A percentile compares a stretch with the other conserved stretches of the same genome.
Evolutionary conservation across 2,888 invertebrate species (phyloP).

Genomic region (Cheilosia vernalis): DNA sequence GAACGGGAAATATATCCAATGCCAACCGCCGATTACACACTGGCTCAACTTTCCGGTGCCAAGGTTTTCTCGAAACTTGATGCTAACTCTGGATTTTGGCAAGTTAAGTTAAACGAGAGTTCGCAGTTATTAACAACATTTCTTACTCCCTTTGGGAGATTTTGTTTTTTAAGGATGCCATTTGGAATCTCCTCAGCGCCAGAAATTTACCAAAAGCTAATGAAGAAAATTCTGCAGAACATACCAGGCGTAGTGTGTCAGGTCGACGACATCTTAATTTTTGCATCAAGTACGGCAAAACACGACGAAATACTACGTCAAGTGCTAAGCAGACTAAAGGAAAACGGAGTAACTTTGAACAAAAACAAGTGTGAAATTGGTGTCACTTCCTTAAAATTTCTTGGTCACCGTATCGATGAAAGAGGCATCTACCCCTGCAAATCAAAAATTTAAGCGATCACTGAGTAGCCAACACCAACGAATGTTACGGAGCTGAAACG

Average conservation of each 20-base stretch:
- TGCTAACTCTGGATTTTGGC: conserved; percentile 28
- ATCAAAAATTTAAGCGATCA: neutral
- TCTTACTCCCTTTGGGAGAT: conserved; percentile 22
- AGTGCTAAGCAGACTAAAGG: neutral
- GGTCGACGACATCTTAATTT: conserved; percentile 8
- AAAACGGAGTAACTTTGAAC: conserved; percentile 41
- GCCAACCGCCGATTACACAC: neutral
- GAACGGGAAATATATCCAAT: neutral
- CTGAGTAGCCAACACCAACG: neutral
- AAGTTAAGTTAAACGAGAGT: neutral
- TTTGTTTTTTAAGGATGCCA: conserved; percentile 14
- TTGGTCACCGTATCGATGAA: conserved; percentile 42
- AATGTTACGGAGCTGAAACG: neutral
- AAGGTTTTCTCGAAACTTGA: conserved; percentile 30
- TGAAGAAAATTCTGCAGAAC: neutral
- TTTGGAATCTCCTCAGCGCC: conserved; percentile 27
- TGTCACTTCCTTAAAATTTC: conserved; percentile 25
- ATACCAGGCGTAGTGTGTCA: neutral
- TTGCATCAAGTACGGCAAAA: conserved; percentile 15
- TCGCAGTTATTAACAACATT: conserved; percentile 16
- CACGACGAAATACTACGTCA: conserved; percentile 23
- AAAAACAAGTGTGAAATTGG: conserved; percentile 48
- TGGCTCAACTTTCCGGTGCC: conserved; percentile 32
- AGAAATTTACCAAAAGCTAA: conserved; percentile 18
- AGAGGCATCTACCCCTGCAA: conserved; percentile 25